A percentile compares a stretch with the other conserved stretches of the same genome.
Conservation (phyloP, 2,888 invertebrate genomes). For the Phymatocera aterrima region DNA sequence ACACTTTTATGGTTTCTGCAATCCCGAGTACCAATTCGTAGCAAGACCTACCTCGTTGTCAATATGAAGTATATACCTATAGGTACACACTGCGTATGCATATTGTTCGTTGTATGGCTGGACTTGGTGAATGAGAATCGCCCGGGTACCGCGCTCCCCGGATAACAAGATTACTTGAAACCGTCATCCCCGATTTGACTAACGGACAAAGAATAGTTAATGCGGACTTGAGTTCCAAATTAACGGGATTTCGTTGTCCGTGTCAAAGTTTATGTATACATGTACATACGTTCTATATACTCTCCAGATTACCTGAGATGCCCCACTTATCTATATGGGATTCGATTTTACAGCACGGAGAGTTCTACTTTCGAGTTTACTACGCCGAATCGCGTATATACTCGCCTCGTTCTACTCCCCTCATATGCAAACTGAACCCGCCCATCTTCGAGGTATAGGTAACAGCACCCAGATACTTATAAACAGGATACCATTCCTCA, state of each 20-base stretch:
- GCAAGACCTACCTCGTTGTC: constrained; percentile 5
- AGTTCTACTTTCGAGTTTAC: too few species aligned
- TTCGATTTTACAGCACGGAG: background rate
- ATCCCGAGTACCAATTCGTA: background rate
- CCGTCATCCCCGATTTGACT: constrained; percentile 6
- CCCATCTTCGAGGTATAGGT: too few species aligned
- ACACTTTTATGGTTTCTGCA: constrained; percentile 23
- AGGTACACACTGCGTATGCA: background rate
- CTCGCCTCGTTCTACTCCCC: too few species aligned
- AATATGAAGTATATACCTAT: constrained; percentile 16
- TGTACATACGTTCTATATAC: background rate
- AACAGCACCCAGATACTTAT: too few species aligned
- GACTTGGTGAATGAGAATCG: background rate
- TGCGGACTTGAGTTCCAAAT: background rate
- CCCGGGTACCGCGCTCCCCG: background rate
- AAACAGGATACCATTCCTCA: too few species aligned
- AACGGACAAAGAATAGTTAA: background rate
- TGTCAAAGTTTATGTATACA: too few species aligned
- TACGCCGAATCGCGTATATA: too few species aligned
- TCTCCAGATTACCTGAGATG: background rate
- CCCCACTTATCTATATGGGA: background rate
- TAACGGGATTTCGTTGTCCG: background rate
- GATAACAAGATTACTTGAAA: constrained; percentile 22
- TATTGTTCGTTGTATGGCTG: too few species aligned
- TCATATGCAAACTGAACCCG: too few species aligned